These are phyloP conservation scores for Thamnophis elegans DNA, from an alignment of 2,797 vertebrate species.

Conservation along the genomic window DNA sequence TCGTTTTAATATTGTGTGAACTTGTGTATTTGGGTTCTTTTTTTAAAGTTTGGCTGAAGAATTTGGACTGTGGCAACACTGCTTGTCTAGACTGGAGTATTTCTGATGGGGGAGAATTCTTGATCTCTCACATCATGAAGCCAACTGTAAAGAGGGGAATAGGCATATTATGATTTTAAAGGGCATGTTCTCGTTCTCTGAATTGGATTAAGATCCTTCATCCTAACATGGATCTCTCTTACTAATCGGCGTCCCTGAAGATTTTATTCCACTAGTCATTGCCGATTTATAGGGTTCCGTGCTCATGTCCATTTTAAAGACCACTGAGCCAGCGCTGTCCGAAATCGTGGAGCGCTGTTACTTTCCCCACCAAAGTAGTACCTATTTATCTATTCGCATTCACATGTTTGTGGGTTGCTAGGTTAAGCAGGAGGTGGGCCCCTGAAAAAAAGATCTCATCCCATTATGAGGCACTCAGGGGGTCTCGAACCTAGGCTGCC, in stretches of 20 bases:
- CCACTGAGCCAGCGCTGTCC: not conserved
- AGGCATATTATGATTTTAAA: not conserved
- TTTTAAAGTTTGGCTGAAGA: not conserved
- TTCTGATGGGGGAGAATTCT: conserved; percentile 3
- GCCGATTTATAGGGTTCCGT: not conserved
- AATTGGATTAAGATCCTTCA: not conserved
- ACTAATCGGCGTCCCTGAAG: not conserved
- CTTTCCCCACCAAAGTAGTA: not conserved
- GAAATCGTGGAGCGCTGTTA: not conserved
- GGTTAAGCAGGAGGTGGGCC: not conserved
- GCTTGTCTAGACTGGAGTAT: not conserved
- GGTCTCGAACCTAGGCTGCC: not conserved
- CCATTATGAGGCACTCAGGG: not conserved
- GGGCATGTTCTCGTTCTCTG: not conserved
- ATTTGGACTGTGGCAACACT: not conserved
- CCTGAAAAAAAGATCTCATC: not conserved
- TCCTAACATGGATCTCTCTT: not conserved
- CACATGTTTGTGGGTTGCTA: not conserved
- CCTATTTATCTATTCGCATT: not conserved
- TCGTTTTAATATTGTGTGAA: not conserved
- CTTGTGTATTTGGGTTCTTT: not conserved
- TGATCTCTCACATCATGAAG: not conserved
- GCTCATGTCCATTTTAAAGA: not conserved
- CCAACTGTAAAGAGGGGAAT: not conserved
- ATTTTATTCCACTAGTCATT: not conserved